phyloP scores from a whole-genome alignment of 2,113 vertebrate species.

The Psophia crepitans region DNA sequence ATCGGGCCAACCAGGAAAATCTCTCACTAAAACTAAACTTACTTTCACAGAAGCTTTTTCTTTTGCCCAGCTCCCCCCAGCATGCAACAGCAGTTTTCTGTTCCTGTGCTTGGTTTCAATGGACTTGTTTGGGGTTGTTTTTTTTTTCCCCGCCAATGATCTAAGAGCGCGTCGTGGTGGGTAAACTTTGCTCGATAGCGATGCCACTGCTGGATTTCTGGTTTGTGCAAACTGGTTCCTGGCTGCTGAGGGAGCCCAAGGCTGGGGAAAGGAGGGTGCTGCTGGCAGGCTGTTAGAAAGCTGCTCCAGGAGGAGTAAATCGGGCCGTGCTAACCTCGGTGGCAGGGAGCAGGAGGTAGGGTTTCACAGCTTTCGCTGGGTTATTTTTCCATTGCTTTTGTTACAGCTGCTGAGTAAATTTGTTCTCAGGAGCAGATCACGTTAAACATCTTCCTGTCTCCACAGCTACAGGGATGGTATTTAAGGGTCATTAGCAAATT shows the following conservation, averaged over 20 bases:
- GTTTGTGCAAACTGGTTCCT: neutral
- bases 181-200: neutral
- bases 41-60: neutral
- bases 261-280: neutral
- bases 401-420: neutral
- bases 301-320: neutral
- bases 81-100: neutral
- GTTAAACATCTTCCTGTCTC: neutral
- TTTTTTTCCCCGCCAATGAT: rapidly evolving
- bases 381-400: neutral
- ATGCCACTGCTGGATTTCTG: neutral
- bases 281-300: neutral
- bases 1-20: neutral
- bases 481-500: neutral
- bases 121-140: no score
- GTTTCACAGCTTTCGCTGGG: neutral
- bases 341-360: neutral
- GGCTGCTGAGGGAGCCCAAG: neutral
- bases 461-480: neutral
- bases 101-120: neutral
- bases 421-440: neutral
- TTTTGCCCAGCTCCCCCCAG: neutral
- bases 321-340: rapidly evolving
- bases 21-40: neutral
- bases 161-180: neutral